Evolutionary conservation across 53 echinoderm and acorn worm species (phyloP), one percentile per base, ranked within the genome.

Genomic region (Henricia sp.): DNA sequence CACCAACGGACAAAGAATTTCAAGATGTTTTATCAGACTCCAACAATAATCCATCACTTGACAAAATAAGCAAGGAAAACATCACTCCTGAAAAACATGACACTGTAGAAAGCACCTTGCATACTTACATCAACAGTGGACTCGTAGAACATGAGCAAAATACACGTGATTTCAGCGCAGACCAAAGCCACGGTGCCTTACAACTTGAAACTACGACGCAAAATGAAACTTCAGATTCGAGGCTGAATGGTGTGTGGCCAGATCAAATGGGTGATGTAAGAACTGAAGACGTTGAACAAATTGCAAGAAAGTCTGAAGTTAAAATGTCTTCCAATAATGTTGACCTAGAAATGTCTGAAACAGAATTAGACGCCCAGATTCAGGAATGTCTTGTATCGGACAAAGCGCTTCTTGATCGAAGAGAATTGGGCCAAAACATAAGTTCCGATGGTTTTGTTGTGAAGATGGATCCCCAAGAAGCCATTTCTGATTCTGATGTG

Each of bases 1-100:
- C 25, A 6, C 57, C 76, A 46, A 68, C 69, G 36, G 32, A 42
- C 27, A 60, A 75, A 77, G 64, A 85, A 59, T 68, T 35, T 77
- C 62, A 68, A 60, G 64, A 64, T 50, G 10, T n/a, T 83, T 51
- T 23, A 2, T 10, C 27, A 42, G 25, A 40, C 28, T 20, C 6
- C 34, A 74, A 38, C 36, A 33, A 56, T 13, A 29, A 52, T 67
- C 37, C 52, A 70, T 19, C 52, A 9, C 11, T 29, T n/a, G 57
- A 70, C 36, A 83, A 83, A 51, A 20, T 58, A 27, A 40, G 12
- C 4, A 25, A 40, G 52, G 82, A 36, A 35, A 33, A 23, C 27
- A 29, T 29, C 9, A 26, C 40, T 41, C 11, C 48, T 28, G 25
- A 6, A 67, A 48, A 50, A 12, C 33, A 58, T 52, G 46, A 52